phyloP scores from a whole-genome alignment of 2,113 vertebrate species.

The Tragelaphus buxtoni region DNA sequence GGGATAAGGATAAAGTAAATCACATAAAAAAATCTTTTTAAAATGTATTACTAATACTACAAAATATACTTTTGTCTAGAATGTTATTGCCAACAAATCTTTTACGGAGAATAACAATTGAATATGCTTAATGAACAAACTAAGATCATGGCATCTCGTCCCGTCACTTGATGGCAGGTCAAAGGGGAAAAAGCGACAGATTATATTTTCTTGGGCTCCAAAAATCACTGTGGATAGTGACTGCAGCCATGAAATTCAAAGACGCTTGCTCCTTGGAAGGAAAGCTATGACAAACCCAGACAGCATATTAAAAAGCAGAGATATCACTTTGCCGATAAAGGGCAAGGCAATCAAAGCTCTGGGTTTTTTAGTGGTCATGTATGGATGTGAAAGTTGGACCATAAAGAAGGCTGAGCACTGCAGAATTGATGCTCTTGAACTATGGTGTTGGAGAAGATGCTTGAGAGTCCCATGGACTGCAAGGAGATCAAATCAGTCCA shows the following conservation, averaged over 20 bases:
- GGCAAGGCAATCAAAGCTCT: background rate
- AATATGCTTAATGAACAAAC: background rate
- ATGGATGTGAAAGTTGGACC: background rate
- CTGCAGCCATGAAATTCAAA: background rate
- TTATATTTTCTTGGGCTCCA: background rate
- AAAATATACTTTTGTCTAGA: background rate
- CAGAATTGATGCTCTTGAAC: background rate
- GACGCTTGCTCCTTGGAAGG: background rate
- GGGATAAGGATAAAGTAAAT: conserved; percentile 1
- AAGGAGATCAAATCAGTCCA: background rate
- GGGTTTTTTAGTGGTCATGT: background rate
- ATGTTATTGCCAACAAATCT: background rate
- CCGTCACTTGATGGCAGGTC: background rate
- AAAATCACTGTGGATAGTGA: background rate
- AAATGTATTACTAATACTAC: background rate
- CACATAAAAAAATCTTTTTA: background rate
- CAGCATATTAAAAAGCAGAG: background rate
- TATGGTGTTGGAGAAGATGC: background rate
- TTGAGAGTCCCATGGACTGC: background rate
- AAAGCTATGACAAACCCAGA: background rate
- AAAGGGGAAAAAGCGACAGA: background rate
- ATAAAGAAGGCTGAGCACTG: background rate
- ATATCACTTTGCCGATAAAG: background rate
- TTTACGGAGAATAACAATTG: background rate
- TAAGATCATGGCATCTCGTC: background rate